Evolutionary conservation across 2,888 invertebrate species (phyloP).

Genomic region (Cryptus viduatorius): DNA sequence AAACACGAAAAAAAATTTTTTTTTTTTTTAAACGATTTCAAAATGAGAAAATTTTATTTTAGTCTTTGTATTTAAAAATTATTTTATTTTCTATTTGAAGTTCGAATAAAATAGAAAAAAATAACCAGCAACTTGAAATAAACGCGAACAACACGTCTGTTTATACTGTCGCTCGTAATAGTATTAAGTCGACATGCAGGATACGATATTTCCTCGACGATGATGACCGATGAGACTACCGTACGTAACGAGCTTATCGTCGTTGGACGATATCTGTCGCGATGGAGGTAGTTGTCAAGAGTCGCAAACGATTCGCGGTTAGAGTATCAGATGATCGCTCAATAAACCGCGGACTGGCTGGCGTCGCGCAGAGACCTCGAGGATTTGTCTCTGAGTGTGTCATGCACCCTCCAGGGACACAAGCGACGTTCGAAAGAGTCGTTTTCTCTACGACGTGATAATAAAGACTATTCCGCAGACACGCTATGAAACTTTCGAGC

Average conservation of each 20-base stretch:
- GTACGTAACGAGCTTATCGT: constrained; percentile 49
- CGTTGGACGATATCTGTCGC: constrained; percentile 23
- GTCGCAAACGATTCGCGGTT: constrained; percentile 59
- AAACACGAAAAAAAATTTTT: not conserved
- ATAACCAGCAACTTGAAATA: no score
- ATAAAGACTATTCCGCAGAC: constrained; percentile 22
- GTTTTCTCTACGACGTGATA: constrained; percentile 5
- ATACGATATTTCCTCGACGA: constrained; percentile 28
- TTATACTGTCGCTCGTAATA: not conserved
- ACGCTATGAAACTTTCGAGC: not conserved
- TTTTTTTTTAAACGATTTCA: not conserved
- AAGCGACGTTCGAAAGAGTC: constrained; percentile 25
- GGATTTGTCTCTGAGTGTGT: constrained; percentile 35
- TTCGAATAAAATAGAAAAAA: not conserved
- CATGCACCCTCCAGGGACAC: not conserved
- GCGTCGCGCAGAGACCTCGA: constrained; percentile 62
- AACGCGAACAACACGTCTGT: no score
- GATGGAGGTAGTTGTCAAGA: constrained; percentile 36
- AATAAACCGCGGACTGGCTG: constrained; percentile 67
- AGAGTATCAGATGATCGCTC: constrained; percentile 65
- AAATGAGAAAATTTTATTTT: not conserved
- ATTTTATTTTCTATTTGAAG: not conserved
- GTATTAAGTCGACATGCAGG: constrained; percentile 14
- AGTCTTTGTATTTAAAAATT: not conserved
- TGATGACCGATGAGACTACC: constrained; percentile 15